These are phyloP conservation scores for Teleogryllus oceanicus DNA, from an alignment of 2,888 invertebrate genomes.

Conservation along the genomic window DNA sequence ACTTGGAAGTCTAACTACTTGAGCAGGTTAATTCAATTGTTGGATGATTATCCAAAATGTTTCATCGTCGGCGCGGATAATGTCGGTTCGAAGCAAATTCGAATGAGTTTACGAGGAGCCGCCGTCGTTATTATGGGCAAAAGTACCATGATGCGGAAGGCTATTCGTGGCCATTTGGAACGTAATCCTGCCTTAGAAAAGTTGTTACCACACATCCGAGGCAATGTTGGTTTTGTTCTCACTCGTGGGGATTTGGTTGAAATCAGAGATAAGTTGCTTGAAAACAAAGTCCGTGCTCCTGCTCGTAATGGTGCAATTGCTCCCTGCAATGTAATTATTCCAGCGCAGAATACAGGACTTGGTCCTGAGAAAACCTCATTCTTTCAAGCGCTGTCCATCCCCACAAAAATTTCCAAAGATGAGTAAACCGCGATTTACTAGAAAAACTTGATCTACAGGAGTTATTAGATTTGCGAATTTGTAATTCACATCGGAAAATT, in stretches of 20 bases:
- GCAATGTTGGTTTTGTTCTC: conserved; percentile 98
- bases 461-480: too few species aligned
- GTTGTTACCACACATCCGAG: conserved; percentile 90
- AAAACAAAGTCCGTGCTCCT: conserved; percentile 97
- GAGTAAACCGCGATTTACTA: too few species aligned
- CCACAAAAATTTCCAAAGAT: conserved; percentile 99
- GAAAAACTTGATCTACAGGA: too few species aligned
- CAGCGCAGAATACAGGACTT: conserved; percentile 98
- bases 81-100: conserved; percentile 98
- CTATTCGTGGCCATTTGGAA: conserved; percentile 94
- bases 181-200: conserved; percentile 92
- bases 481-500: too few species aligned
- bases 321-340: conserved; percentile 91
- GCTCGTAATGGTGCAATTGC: conserved; percentile 97
- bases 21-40: conserved; percentile 86
- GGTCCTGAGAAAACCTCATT: conserved; percentile 99
- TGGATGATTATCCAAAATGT: conserved; percentile 98
- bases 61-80: conserved; percentile 99
- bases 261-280: conserved; percentile 83
- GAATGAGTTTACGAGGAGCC: conserved; percentile 83
- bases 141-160: conserved; percentile 99
- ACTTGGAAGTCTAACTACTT: conserved; percentile 99
- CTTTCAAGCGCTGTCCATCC: conserved; percentile 99
- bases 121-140: conserved; percentile 98
- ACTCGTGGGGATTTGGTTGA: conserved; percentile 93